These are phyloP conservation scores for Cylas formicarius DNA, from an alignment of 1,140 invertebrate genomes.

Conservation along the genomic window DNA sequence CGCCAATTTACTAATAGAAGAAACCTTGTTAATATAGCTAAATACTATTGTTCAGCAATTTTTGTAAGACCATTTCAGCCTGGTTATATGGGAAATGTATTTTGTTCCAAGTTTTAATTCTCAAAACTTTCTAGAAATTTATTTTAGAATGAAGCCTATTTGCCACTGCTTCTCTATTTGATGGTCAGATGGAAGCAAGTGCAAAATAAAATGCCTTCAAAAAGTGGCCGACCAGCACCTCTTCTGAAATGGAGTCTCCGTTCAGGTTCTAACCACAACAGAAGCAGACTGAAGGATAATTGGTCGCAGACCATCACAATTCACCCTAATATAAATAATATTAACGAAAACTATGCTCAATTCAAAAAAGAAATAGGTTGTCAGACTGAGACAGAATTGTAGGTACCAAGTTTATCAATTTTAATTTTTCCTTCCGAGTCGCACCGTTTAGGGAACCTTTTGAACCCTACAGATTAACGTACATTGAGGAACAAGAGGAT, in stretches of 20 bases:
- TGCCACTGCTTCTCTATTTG: slow-evolving; percentile 18
- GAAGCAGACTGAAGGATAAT: no score
- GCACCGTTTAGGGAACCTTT: no score
- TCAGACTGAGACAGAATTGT: no score
- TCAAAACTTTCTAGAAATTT: slow-evolving; percentile 1
- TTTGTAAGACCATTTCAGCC: slow-evolving; percentile 25
- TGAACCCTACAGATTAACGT: slow-evolving; percentile 6
- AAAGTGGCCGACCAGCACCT: no score
- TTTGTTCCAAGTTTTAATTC: slow-evolving; percentile 4
- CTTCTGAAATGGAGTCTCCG: no score
- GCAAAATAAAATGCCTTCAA: no score
- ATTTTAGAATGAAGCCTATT: slow-evolving; percentile 18
- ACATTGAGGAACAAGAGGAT: slow-evolving; percentile 6
- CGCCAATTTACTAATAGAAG: slow-evolving; percentile 8
- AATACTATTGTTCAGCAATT: slow-evolving; percentile 20
- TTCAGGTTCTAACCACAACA: no score
- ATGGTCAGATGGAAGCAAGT: slow-evolving; percentile 16
- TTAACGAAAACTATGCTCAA: background rate
- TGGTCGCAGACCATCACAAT: no score
- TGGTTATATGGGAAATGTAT: no score
- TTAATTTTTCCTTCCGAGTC: no score
- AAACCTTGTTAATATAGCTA: slow-evolving; percentile 10
- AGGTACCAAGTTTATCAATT: no score
- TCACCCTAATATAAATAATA: no score
- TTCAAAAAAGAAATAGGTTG: background rate